These are phyloP conservation scores for Chaetops frenatus DNA, from an alignment of 2,113 vertebrate genomes.

Conservation along the genomic window DNA sequence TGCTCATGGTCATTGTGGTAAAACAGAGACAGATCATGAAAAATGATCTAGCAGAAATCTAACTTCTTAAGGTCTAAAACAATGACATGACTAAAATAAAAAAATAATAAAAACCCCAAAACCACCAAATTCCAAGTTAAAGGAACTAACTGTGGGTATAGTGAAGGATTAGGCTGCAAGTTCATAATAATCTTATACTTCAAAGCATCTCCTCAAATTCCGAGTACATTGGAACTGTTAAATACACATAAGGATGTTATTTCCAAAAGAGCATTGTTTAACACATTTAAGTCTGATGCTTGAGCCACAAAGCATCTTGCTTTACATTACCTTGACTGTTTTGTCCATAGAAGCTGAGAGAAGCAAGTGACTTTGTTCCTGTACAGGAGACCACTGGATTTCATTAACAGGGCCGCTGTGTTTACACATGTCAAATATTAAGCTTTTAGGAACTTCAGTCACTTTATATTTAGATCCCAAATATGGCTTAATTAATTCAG, in stretches of 20 bases:
- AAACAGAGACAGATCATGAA: not conserved
- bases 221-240: not conserved
- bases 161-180: not conserved
- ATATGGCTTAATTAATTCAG: slow-evolving; percentile 78
- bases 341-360: slow-evolving; percentile 94
- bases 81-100: not conserved
- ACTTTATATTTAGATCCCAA: slow-evolving; percentile 66
- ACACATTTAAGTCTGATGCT: not conserved
- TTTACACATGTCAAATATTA: slow-evolving; percentile 73
- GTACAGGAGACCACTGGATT: slow-evolving; percentile 86
- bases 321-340: slow-evolving; percentile 85
- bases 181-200: not conserved
- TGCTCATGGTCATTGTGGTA: not conserved
- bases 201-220: not conserved
- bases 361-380: slow-evolving; percentile 83
- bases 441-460: slow-evolving; percentile 74
- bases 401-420: slow-evolving; percentile 85
- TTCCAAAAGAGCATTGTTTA: not conserved
- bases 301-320: not conserved
- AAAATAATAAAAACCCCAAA: not conserved
- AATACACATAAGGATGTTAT: not conserved
- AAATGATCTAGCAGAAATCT: not conserved
- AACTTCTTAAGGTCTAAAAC: not conserved
- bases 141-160: not conserved
- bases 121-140: not conserved